Conservation (phyloP, 2,888 invertebrate genomes). For the Phasia obesa region DNA sequence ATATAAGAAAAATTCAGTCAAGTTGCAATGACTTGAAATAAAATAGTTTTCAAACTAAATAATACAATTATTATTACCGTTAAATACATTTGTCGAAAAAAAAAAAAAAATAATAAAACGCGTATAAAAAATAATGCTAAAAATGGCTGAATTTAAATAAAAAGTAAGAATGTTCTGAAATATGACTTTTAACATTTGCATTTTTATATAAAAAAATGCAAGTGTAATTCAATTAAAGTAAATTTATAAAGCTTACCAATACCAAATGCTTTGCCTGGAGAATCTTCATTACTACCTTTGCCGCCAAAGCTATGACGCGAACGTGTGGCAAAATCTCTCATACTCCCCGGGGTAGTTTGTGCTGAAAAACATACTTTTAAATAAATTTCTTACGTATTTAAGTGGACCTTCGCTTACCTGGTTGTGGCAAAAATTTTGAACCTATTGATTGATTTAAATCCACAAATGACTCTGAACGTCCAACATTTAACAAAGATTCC, state of each 20-base stretch:
- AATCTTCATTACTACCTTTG: slow-evolving; percentile 84
- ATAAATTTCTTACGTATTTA: slow-evolving; percentile 3
- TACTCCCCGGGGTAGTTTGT: slow-evolving; percentile 73
- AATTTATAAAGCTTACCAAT: slow-evolving; percentile 85
- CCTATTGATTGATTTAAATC: slow-evolving; percentile 85
- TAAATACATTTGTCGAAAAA: background rate
- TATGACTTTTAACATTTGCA: slow-evolving; percentile 46
- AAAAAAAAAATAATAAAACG: background rate
- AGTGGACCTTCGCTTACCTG: slow-evolving; percentile 74
- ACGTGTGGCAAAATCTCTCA: slow-evolving; percentile 78
- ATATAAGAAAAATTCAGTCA: slow-evolving; percentile 32
- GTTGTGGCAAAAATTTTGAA: slow-evolving; percentile 76
- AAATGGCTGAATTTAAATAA: slow-evolving; percentile 26
- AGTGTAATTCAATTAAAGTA: slow-evolving; percentile 13
- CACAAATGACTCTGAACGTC: slow-evolving; percentile 92
- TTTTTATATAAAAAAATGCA: slow-evolving; percentile 37
- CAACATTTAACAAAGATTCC: slow-evolving; percentile 89
- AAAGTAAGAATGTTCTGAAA: slow-evolving; percentile 49
- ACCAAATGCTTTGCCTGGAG: slow-evolving; percentile 89
- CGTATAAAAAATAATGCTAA: background rate
- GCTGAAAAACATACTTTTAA: slow-evolving; percentile 67
- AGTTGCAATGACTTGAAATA: slow-evolving; percentile 20
- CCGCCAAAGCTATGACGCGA: slow-evolving; percentile 85
- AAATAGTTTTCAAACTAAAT: slow-evolving; percentile 10
- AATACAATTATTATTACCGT: background rate